A percentile compares a stretch with the other conserved stretches of the same genome.
Evolutionary conservation across 2,888 invertebrate species (phyloP).

Genomic region (Phalangium opilio): DNA sequence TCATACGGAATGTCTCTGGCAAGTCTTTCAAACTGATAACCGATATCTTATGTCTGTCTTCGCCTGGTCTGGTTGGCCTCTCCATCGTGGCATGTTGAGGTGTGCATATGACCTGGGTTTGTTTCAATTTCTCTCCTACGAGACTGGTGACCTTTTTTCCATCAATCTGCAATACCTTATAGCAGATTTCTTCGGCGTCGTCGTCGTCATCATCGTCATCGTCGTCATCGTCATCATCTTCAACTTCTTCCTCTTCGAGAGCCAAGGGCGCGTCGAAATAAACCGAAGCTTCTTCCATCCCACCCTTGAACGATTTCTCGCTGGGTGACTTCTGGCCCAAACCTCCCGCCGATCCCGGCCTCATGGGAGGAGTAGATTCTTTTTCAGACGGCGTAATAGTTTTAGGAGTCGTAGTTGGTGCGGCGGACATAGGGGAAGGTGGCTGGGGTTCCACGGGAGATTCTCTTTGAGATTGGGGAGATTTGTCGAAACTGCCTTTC

Average conservation of each 20-base stretch:
- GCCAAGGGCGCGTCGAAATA: constrained; percentile 22
- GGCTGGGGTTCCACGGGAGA: neutral
- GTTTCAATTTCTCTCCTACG: neutral
- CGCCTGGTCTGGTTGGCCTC: neutral
- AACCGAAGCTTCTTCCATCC: constrained; percentile 20
- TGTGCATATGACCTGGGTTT: neutral
- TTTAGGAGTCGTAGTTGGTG: neutral
- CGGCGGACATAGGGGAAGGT: too few relatives aligned
- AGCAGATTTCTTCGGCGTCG: too few relatives aligned
- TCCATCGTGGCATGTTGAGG: neutral
- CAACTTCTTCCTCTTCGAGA: constrained; percentile 9
- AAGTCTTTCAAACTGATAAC: neutral
- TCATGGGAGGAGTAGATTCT: neutral
- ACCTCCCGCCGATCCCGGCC: too few relatives aligned
- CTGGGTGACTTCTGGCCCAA: too few relatives aligned
- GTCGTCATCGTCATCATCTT: constrained; percentile 7
- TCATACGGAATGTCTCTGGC: neutral
- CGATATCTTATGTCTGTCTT: neutral
- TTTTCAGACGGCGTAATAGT: neutral
- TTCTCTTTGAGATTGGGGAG: neutral
- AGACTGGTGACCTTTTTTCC: neutral
- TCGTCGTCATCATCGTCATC: too few relatives aligned
- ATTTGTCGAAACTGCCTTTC: constrained; percentile 6
- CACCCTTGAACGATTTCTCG: neutral
- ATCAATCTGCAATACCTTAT: neutral